Percentiles rank a stretch among this genome's conserved stretches.
Evolutionary conservation across 2,888 invertebrate genomes (phyloP).

Genomic region (Acrobasis consociella): DNA sequence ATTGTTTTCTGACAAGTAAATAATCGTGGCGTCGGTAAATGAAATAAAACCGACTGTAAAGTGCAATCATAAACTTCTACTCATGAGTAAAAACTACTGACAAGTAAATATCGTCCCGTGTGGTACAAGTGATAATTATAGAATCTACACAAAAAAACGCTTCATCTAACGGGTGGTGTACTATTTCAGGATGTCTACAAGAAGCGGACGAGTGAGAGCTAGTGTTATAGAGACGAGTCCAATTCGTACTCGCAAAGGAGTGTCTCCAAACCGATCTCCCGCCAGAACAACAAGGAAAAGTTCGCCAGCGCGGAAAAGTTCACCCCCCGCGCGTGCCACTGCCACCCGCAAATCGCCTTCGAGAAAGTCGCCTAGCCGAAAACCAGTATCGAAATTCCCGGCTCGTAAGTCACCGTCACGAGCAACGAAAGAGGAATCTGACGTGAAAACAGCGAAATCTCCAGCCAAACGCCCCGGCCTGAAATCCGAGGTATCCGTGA

Average conservation of each 20-base stretch:
- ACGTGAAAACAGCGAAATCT: slow-evolving; percentile 49
- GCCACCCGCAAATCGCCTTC: slow-evolving; percentile 77
- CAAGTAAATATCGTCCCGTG: slow-evolving; percentile 61
- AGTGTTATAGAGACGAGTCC: slow-evolving; percentile 64
- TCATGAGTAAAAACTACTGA: slow-evolving; percentile 33
- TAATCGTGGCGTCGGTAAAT: slow-evolving; percentile 27
- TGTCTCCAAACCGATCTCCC: slow-evolving; percentile 74
- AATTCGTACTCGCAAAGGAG: slow-evolving; percentile 60
- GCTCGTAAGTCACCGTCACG: slow-evolving; percentile 73
- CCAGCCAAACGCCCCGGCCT: slow-evolving; percentile 62
- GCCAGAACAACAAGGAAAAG: slow-evolving; percentile 65
- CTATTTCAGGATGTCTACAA: slow-evolving; percentile 66
- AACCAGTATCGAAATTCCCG: slow-evolving; percentile 64
- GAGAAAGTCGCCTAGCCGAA: slow-evolving; percentile 76
- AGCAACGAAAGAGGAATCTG: slow-evolving; percentile 52
- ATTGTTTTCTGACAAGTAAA: slow-evolving; percentile 35
- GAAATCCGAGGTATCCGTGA: slow-evolving; percentile 52
- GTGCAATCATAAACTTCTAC: background rate
- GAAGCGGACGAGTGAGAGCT: slow-evolving; percentile 65
- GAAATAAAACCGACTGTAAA: slow-evolving; percentile 18
- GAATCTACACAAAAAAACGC: slow-evolving; percentile 43
- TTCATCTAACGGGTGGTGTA: slow-evolving; percentile 35
- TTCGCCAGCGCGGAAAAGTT: slow-evolving; percentile 47
- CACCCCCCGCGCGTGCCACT: slow-evolving; percentile 60
- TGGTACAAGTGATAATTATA: slow-evolving; percentile 67